These are phyloP conservation scores for Hippocampus barbouri DNA, from an alignment of 2,113 vertebrate species.

Conservation along the genomic window DNA sequence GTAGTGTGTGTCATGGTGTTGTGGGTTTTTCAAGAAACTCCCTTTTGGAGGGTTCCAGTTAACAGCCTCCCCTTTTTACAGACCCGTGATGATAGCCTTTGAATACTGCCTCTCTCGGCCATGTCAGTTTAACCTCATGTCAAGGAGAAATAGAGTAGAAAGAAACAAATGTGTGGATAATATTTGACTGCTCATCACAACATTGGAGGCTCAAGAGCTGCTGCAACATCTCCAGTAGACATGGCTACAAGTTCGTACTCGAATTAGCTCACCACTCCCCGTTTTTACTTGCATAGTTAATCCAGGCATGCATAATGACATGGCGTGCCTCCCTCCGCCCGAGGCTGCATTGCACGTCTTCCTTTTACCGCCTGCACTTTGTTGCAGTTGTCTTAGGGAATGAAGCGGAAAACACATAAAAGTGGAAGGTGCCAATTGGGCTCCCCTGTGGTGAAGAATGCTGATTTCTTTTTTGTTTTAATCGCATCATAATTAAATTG, in stretches of 20 bases:
- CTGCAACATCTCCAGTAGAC: background rate
- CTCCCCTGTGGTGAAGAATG: background rate
- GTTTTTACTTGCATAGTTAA: background rate
- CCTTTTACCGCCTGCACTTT: slow-evolving; percentile 24
- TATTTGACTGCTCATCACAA: background rate
- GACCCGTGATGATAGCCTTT: background rate
- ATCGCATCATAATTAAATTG: background rate
- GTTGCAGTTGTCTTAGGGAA: background rate
- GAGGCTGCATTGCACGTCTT: background rate
- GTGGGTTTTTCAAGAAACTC: slow-evolving; percentile 5
- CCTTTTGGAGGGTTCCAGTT: slow-evolving; percentile 9
- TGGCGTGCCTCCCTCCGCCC: background rate
- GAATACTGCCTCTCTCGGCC: background rate
- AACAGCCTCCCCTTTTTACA: background rate
- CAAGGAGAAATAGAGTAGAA: slow-evolving; percentile 1
- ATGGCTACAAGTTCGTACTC: background rate
- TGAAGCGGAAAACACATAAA: background rate
- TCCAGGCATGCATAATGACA: background rate
- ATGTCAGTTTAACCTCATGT: background rate
- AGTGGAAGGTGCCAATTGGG: too few relatives aligned
- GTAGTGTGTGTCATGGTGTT: background rate
- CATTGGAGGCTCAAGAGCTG: background rate
- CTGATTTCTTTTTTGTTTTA: background rate
- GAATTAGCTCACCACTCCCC: background rate
- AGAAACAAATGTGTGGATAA: background rate